Evolutionary conservation across 2,113 vertebrate species (phyloP).

Genomic region (Cercocebus atys): DNA sequence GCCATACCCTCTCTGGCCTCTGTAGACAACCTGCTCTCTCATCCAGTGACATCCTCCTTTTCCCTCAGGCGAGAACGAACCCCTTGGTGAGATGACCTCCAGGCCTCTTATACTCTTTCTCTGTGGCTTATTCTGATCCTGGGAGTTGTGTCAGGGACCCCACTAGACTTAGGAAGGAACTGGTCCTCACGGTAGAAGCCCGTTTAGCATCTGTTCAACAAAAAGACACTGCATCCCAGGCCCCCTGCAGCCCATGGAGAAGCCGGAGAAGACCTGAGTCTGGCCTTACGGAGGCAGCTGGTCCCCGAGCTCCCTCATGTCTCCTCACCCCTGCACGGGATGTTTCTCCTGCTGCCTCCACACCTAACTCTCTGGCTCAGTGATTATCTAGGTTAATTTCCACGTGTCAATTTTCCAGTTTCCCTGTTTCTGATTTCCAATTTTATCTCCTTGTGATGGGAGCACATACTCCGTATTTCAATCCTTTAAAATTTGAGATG

Average conservation of each 20-base stretch:
- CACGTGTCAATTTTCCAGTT: not conserved
- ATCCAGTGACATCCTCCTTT: not conserved
- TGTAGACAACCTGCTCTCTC: not conserved
- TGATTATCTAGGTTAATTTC: not conserved
- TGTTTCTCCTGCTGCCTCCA: not conserved
- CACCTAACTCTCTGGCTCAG: fast-evolving
- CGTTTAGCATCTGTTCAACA: fast-evolving
- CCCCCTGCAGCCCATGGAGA: not conserved
- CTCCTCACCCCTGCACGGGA: not conserved
- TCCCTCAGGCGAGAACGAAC: not conserved
- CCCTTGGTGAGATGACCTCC: not conserved
- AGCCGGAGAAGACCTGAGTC: not conserved
- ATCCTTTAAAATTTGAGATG: not conserved
- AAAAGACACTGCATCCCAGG: not conserved
- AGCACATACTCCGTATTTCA: not conserved
- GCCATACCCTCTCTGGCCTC: too few species aligned
- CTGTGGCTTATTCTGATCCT: fast-evolving
- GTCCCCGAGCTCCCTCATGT: too few species aligned
- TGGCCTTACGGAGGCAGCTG: fast-evolving
- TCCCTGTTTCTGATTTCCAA: not conserved
- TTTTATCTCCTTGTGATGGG: not conserved
- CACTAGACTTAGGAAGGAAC: not conserved
- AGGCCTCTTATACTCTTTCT: too few species aligned
- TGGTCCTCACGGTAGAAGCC: not conserved
- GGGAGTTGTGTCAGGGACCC: not conserved